A percentile compares a stretch with the other conserved stretches of the same genome.
These are phyloP conservation scores for Heliornis fulica DNA, from an alignment of 2,113 vertebrate genomes.

Conservation along the genomic window DNA sequence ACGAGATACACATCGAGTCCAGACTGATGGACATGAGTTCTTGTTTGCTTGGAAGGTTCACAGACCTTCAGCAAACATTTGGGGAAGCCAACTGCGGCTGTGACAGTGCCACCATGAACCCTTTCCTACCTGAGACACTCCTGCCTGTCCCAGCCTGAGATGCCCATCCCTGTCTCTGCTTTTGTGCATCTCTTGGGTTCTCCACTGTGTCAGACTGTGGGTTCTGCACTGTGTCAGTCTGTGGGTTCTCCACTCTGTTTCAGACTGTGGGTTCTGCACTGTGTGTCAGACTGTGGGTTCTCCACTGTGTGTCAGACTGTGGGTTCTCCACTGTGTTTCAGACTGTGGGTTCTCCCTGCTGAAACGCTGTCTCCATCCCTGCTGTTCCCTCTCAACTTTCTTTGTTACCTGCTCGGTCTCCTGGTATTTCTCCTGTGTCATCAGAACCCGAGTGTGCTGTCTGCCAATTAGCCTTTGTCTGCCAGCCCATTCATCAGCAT, in stretches of 20 bases:
- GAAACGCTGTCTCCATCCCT: not conserved
- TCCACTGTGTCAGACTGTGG: not conserved
- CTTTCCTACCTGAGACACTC: not conserved
- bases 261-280: not conserved
- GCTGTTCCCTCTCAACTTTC: constrained; percentile 71
- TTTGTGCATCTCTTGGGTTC: not conserved
- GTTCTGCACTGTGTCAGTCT: too few relatives aligned
- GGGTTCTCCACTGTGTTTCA: not conserved
- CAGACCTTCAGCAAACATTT: not conserved
- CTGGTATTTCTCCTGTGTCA: constrained; percentile 72
- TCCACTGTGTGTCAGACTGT: not conserved
- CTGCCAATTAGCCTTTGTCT: constrained; percentile 76
- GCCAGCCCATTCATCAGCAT: constrained; percentile 60
- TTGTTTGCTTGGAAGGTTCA: not conserved
- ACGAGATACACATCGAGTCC: not conserved
- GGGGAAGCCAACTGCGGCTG: not conserved
- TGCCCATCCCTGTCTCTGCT: not conserved
- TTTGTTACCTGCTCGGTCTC: constrained; percentile 72
- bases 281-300: not conserved
- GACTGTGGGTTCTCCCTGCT: not conserved
- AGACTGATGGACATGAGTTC: not conserved
- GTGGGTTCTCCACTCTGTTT: not conserved
- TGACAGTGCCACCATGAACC: not conserved
- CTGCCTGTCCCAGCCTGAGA: not conserved
- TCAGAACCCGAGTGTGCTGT: constrained; percentile 65